Conservation (phyloP, 2,113 vertebrate species). For the Cyanoderma ruficeps region DNA sequence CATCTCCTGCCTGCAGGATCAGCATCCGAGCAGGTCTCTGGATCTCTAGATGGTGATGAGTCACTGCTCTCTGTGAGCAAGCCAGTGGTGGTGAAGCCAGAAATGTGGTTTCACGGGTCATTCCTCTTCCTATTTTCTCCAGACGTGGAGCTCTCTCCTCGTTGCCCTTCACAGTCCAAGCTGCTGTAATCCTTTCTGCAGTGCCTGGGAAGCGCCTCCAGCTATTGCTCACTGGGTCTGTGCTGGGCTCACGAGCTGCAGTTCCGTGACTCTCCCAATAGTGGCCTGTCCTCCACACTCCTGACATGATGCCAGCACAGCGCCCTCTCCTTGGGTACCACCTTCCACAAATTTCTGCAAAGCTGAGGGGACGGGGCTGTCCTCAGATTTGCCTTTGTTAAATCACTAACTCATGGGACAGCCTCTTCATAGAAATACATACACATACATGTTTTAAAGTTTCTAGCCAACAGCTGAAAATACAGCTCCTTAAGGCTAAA, state of each 20-base stretch:
- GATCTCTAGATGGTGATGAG: background rate
- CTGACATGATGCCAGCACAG: rapidly evolving
- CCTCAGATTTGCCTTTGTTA: background rate
- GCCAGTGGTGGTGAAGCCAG: background rate
- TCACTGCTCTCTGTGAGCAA: rapidly evolving
- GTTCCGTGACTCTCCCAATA: background rate
- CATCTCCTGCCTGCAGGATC: background rate
- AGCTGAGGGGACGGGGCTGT: background rate
- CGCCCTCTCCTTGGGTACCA: background rate
- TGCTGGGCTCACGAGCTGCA: background rate
- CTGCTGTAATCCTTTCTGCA: background rate
- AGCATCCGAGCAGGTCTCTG: rapidly evolving
- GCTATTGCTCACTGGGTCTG: background rate
- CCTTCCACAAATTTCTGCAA: background rate
- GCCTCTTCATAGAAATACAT: background rate
- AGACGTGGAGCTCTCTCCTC: background rate
- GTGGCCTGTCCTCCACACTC: rapidly evolving
- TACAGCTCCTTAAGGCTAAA: background rate
- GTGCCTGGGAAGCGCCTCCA: background rate
- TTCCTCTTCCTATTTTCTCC: background rate
- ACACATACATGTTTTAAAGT: background rate
- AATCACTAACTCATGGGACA: background rate
- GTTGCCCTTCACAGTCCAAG: background rate
- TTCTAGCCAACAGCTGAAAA: background rate
- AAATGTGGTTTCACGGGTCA: background rate